Evolutionary conservation across 2,888 invertebrate species (phyloP).

Genomic region (Germaria angustata): DNA sequence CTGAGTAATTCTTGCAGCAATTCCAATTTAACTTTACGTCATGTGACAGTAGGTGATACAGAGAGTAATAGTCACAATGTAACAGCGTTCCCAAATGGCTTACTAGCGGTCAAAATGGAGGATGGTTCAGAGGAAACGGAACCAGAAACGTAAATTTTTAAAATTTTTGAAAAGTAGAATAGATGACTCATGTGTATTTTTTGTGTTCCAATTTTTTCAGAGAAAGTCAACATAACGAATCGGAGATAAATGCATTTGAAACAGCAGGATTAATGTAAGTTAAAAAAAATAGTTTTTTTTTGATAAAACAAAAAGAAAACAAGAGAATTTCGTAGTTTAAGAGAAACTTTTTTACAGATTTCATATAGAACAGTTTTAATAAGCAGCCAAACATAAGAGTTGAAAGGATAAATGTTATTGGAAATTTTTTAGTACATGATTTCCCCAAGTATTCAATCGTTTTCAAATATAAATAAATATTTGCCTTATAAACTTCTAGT

Average conservation of each 20-base stretch:
- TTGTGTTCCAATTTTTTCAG: constrained; percentile 52
- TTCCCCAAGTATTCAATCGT: no score
- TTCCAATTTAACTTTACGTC: constrained; percentile 64
- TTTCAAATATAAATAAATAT: no score
- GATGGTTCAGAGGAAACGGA: constrained; percentile 63
- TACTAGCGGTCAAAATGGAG: constrained; percentile 70
- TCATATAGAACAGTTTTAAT: no score
- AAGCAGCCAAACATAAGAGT: no score
- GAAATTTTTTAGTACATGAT: no score
- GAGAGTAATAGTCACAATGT: constrained; percentile 15
- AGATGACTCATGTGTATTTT: not conserved
- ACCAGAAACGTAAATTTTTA: constrained; percentile 66
- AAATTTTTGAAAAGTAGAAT: not conserved
- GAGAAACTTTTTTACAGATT: no score
- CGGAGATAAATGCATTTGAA: constrained; percentile 48
- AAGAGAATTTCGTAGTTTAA: not conserved
- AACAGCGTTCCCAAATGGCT: constrained; percentile 68
- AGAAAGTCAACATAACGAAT: constrained; percentile 68
- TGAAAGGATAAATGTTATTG: no score
- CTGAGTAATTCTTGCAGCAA: constrained; percentile 58
- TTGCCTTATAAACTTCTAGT: no score
- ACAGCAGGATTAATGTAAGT: constrained; percentile 69
- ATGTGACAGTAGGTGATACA: constrained; percentile 48
- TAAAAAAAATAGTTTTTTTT: not conserved
- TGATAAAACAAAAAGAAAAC: not conserved